These are phyloP conservation scores for Trinorchestia longiramus DNA, from an alignment of 1,140 invertebrate genomes.

Conservation along the genomic window DNA sequence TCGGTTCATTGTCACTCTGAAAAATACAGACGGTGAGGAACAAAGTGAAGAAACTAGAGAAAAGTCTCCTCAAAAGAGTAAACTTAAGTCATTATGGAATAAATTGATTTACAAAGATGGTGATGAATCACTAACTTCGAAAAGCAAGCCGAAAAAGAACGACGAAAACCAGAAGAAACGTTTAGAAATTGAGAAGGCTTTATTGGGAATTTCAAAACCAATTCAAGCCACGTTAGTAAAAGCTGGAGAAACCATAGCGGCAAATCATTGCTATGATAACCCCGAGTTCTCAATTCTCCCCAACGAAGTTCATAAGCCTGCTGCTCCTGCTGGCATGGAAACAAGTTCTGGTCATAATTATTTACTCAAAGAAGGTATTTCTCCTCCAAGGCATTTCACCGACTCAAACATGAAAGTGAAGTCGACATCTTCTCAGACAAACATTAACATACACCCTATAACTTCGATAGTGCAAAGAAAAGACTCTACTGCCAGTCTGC, in stretches of 20 bases:
- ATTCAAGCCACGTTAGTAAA: not conserved
- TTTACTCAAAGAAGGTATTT: not conserved
- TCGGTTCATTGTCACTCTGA: constrained; percentile 13
- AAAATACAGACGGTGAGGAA: not conserved
- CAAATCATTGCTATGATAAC: constrained; percentile 40
- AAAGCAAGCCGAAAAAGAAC: constrained; percentile 34
- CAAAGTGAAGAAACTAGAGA: not conserved
- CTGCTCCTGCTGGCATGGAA: not conserved
- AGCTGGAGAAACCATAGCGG: not conserved
- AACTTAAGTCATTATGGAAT: constrained; percentile 13
- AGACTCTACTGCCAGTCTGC: constrained; percentile 1
- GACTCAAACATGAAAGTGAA: constrained; percentile 51
- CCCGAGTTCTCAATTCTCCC: not conserved
- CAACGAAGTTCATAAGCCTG: not conserved
- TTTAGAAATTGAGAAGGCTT: constrained; percentile 23
- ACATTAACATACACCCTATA: constrained; percentile 46
- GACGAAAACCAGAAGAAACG: constrained; percentile 32
- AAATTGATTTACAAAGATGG: not conserved
- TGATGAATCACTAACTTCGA: not conserved
- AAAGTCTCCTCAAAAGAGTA: constrained; percentile 42
- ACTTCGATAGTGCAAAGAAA: constrained; percentile 29
- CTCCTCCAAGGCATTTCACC: not conserved
- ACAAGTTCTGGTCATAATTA: not conserved
- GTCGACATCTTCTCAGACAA: constrained; percentile 38
- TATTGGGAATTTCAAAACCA: constrained; percentile 31